Evolutionary conservation across 2,113 vertebrate species (phyloP), one percentile per base, ranked within the genome.

Genomic region (Rallus limicola): DNA sequence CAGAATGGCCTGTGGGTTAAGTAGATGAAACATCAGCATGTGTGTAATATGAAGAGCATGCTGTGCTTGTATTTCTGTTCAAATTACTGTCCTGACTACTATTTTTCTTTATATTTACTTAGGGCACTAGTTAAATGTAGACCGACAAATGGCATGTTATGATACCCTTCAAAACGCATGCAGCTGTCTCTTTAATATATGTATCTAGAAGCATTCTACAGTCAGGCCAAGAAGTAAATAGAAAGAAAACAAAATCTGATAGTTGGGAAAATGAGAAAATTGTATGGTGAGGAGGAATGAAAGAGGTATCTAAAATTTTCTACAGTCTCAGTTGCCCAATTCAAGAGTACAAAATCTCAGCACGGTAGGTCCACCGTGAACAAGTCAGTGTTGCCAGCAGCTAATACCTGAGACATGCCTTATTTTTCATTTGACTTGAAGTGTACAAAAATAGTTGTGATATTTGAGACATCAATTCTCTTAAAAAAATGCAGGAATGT

Each of bases 11-110:
- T 28, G 16, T 67, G 86, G 89, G 94, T 94, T 94, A 92, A 95
- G 91, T 82, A 90, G 78, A 75, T 94, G 75, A 97, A 92, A 88
- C 93, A 52, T 50, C 67, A 26, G 67, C 6, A 75, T 42, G 76
- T 50, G 42, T 81, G 21, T 79, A 88, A 83, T 86, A 83, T 76
- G 85, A 96, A 83, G 88, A 94, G 64, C 77, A 53, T 60, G 86
- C 92, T 97, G 71, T 56, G 48, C 55, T 90, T 86, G 74, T 90
- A 62, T 91, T 96, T 92, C 91, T 86, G 70, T 85, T 88, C 58
- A 48, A 94, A 83, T 96, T 95, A 52, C 87, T 90, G 29, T 90
- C 65, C 83, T 86, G 62, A 95, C 82, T 92, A 82, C 92, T 94
- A 60, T 81, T 33, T 96, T 88, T 83, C 76, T 86, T 19, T n/a